Conservation (phyloP, 2,797 vertebrate species). For the Helicolenus hilgendorfi region DNA sequence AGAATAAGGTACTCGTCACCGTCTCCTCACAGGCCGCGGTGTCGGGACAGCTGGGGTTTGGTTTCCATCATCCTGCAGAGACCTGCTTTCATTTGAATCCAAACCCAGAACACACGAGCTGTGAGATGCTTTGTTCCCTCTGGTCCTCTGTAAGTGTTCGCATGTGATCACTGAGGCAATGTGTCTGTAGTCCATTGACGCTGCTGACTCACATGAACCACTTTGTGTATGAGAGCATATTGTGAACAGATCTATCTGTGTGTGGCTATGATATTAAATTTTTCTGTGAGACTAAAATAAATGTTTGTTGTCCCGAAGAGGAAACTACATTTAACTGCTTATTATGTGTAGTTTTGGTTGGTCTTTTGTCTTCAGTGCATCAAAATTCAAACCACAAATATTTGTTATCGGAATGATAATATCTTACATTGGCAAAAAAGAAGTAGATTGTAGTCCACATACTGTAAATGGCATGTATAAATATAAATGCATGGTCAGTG, state of each 20-base stretch:
- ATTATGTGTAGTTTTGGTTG: no score
- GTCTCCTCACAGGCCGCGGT: neutral
- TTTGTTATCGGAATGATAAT: no score
- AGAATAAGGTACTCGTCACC: neutral
- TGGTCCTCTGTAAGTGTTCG: constrained; percentile 46
- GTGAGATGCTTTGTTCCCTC: constrained; percentile 6
- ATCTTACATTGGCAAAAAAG: no score
- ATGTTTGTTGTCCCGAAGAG: no score
- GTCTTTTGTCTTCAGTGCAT: no score
- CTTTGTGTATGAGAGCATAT: neutral
- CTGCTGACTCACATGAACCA: neutral
- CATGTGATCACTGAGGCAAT: constrained; percentile 43
- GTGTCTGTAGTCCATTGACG: neutral
- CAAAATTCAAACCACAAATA: no score
- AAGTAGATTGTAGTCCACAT: no score
- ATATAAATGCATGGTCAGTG: no score
- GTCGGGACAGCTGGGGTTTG: constrained; percentile 24
- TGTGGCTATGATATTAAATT: neutral
- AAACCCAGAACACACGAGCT: neutral
- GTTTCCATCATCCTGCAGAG: constrained; percentile 31
- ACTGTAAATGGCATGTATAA: no score
- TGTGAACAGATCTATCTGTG: neutral
- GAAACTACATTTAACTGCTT: no score
- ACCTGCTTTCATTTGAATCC: constrained; percentile 48
- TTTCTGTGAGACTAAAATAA: no score